phyloP scores from a whole-genome alignment of 2,888 invertebrate genomes.

The Beris chalybata region DNA sequence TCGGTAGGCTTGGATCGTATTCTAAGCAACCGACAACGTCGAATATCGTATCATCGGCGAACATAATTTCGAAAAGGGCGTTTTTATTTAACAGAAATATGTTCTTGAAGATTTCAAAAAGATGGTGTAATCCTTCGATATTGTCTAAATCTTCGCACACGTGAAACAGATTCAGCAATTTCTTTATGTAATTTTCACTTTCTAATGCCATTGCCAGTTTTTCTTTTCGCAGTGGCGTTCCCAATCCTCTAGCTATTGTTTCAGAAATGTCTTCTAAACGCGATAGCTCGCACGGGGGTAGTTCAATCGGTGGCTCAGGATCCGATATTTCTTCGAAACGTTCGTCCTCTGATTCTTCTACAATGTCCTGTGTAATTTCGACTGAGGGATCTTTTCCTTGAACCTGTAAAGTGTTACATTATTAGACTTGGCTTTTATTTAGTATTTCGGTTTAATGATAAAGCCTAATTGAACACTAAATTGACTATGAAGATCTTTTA shows the following conservation, averaged over 20 bases:
- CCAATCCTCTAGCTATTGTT: constrained; percentile 83
- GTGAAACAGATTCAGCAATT: constrained; percentile 91
- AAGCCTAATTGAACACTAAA: no score
- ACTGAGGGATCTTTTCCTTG: constrained; percentile 99
- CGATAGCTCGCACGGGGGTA: constrained; percentile 93
- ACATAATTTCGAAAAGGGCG: constrained; percentile 95
- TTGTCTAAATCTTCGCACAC: constrained; percentile 98
- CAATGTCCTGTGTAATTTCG: constrained; percentile 95
- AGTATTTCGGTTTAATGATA: no score
- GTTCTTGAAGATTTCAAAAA: constrained; percentile 98
- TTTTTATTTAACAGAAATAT: constrained; percentile 98
- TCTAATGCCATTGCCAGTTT: constrained; percentile 92
- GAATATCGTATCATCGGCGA: constrained; percentile 94
- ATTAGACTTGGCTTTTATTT: neutral
- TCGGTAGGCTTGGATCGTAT: constrained; percentile 87
- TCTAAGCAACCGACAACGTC: constrained; percentile 98
- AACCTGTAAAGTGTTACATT: constrained; percentile 62
- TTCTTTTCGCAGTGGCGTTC: constrained; percentile 89
- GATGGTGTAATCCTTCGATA: constrained; percentile 88
- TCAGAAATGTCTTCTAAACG: constrained; percentile 95
- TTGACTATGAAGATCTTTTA: no score
- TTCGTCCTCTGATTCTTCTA: constrained; percentile 96
- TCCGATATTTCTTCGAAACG: constrained; percentile 96
- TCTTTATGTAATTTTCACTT: constrained; percentile 92
- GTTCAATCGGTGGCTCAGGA: constrained; percentile 88